Base-by-base conservation (phyloP, 2,113 vertebrate species). In the Aix galericulata region DNA sequence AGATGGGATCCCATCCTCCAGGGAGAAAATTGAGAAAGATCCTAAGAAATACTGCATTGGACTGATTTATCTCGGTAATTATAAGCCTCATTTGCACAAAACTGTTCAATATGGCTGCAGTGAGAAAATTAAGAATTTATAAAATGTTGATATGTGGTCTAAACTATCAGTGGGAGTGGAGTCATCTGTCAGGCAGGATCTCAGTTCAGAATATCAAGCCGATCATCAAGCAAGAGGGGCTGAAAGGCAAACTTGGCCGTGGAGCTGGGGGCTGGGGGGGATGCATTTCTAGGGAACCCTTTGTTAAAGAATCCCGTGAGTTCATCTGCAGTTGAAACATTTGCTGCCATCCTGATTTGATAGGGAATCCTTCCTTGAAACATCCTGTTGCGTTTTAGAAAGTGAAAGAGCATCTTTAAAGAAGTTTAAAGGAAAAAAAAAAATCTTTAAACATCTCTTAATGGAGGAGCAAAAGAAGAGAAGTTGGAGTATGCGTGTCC, bases 1-100 rank as follows among this genome's bases (percentile, higher is more conserved):
- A 98, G 98, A 98, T 98, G 98, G 97, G 97, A 97, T 97, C 96
- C 96, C 93, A 94, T 96, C 96, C 97, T 87, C 96, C 89, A 94
- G 94, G 97, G 96, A 93, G 94, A 96, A 94, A 91, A 95, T 71
- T 95, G 97, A 98, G 96, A 97, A 95, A 96, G 92, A 96, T 97
- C 96, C 97, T 97, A 97, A 97, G 97, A 97, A 97, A 92, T 98
- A 97, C 96, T 92, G 96, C 94, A 92, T 92, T 95, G 93, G 78
- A 77, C 92, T 96, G 92, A 98, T 98, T 98, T 98, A 98, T 97
- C 96, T 96, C 83, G 89, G 95, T 97, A 98, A 98, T 98, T 98
- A 97, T 92, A 97, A 97, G 94, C 94, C 92, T 96, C 83, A 96
- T 95, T 98, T 97, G 72, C 86, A 97, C 96, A 96, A 93, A 95